Conservation (phyloP, 2,888 invertebrate species). For the Agrotis exclamationis region DNA sequence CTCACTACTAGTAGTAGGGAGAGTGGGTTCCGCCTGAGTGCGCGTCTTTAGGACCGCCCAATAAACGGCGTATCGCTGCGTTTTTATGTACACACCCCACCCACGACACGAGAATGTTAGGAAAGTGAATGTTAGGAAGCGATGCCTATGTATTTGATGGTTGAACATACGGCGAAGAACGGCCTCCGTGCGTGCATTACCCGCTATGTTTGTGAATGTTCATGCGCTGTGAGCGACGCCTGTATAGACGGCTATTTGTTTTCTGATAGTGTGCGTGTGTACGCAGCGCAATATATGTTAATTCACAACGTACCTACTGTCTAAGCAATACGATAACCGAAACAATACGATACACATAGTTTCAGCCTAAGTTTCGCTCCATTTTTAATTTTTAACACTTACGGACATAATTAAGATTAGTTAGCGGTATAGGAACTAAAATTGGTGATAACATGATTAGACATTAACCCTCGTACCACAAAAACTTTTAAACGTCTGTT, state of each 20-base stretch:
- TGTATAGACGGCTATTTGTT: not conserved
- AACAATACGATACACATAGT: too few species aligned
- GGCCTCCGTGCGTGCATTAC: not conserved
- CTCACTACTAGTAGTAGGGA: slow-evolving; percentile 50
- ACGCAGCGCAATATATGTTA: not conserved
- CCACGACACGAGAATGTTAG: slow-evolving; percentile 31
- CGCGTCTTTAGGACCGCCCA: slow-evolving; percentile 54
- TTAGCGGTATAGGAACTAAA: too few species aligned
- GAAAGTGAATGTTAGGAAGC: slow-evolving; percentile 55
- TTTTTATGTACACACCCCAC: slow-evolving; percentile 60
- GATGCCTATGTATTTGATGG: slow-evolving; percentile 41
- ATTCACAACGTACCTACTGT: too few species aligned
- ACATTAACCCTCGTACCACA: too few species aligned
- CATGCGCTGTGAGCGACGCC: not conserved
- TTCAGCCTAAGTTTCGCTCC: too few species aligned
- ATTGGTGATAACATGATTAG: too few species aligned
- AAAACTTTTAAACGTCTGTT: too few species aligned
- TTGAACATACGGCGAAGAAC: not conserved
- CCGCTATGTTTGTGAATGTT: not conserved
- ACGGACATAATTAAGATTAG: too few species aligned
- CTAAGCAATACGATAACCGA: too few species aligned
- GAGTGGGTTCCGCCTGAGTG: slow-evolving; percentile 52
- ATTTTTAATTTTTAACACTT: too few species aligned
- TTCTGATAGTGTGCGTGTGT: not conserved
- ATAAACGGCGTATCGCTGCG: slow-evolving; percentile 42